phyloP scores from a whole-genome alignment of 1,140 invertebrate species.

The Aphelenchoides besseyi region DNA sequence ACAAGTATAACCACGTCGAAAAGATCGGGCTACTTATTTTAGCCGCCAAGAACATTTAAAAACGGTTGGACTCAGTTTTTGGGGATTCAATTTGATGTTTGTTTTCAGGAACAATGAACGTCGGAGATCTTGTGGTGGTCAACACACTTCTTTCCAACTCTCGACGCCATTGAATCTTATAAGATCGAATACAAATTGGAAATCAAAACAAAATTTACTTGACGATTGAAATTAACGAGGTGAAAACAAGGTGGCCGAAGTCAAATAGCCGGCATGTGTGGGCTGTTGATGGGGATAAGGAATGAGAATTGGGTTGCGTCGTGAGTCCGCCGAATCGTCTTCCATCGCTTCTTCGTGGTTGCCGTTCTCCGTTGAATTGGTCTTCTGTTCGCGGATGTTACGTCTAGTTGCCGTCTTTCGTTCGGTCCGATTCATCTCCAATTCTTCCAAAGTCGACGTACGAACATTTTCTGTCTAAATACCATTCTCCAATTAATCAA shows the following conservation, averaged over 20 bases:
- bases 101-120: neutral
- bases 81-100: neutral
- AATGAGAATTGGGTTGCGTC: slow-evolving; percentile 14
- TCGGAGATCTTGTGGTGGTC: too few relatives aligned
- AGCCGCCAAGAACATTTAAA: too few relatives aligned
- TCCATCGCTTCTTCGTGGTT: neutral
- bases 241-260: slow-evolving; percentile 15
- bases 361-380: neutral
- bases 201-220: neutral
- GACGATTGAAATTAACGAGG: neutral
- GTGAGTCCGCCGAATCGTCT: neutral
- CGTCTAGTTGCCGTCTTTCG: neutral
- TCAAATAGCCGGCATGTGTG: slow-evolving; percentile 52
- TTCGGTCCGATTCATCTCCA: slow-evolving; percentile 16
- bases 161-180: too few relatives aligned
- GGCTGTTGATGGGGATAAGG: slow-evolving; percentile 47
- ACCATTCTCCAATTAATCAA: too few relatives aligned
- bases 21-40: too few relatives aligned
- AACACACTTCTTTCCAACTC: neutral
- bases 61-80: neutral
- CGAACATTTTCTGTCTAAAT: neutral
- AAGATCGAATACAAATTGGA: neutral
- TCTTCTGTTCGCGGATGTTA: neutral
- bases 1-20: too few relatives aligned
- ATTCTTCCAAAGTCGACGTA: slow-evolving; percentile 16